A percentile compares a stretch with the other conserved stretches of the same genome.
Conservation (phyloP, 2,888 invertebrate genomes). For the Drosophila atroscutellata region DNA sequence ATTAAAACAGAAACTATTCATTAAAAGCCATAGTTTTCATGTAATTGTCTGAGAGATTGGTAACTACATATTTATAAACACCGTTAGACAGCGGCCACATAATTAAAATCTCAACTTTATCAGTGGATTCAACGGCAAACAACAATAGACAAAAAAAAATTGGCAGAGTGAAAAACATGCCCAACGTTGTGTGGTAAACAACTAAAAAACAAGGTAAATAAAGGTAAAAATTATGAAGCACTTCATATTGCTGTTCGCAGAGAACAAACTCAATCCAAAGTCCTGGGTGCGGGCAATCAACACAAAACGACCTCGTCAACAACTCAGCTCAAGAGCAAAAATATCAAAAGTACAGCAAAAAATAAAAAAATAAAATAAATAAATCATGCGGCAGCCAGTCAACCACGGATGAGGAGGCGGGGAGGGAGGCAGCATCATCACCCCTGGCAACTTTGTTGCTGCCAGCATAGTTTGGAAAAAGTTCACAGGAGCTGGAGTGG, state of each 20-base stretch:
- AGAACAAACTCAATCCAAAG: constrained; percentile 67
- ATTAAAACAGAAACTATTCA: constrained; percentile 8
- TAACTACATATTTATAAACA: constrained; percentile 22
- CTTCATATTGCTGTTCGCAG: constrained; percentile 66
- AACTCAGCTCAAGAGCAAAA: constrained; percentile 71
- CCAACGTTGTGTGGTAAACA: constrained; percentile 57
- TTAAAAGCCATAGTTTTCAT: constrained; percentile 10
- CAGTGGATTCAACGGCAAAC: constrained; percentile 49
- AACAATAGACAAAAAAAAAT: constrained; percentile 23
- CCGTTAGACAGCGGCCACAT: constrained; percentile 54
- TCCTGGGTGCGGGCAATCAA: constrained; percentile 68
- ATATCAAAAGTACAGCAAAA: constrained; percentile 62
- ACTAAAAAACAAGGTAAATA: constrained; percentile 70
- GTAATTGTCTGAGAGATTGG: constrained; percentile 27
- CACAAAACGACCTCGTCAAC: constrained; percentile 80
- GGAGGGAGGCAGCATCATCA: constrained; percentile 67
- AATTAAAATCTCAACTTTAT: constrained; percentile 74
- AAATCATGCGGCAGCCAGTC: constrained; percentile 39
- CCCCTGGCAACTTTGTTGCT: constrained; percentile 77
- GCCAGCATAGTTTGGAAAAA: constrained; percentile 72
- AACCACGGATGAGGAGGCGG: constrained; percentile 25
- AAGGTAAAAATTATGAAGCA: constrained; percentile 78
- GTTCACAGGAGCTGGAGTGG: constrained; percentile 36
- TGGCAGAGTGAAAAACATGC: constrained; percentile 49
- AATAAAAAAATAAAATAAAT: constrained; percentile 10